Evolutionary conservation across 2,113 vertebrate species (phyloP), one percentile per base, ranked within the genome.

Genomic region (Quiscalus mexicanus): DNA sequence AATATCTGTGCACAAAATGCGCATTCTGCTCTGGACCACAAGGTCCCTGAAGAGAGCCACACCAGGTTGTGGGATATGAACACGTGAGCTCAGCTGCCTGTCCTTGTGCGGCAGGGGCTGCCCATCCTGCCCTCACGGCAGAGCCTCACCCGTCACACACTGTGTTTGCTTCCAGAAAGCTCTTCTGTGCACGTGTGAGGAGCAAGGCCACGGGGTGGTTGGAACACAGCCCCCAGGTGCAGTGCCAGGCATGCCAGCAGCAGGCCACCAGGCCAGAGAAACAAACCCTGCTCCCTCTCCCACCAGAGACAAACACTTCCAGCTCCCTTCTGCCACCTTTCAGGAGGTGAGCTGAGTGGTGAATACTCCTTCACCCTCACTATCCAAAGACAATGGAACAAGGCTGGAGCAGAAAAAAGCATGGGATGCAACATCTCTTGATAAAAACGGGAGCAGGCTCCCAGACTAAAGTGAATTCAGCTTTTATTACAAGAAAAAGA

Each of bases 61-160:
- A 53, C 4, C 15, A 53, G 44, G 63, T 42, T 71, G 42, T 23
- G 58, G 62, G 42, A 76, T 45, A 18, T 25, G 63, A 87, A 52
- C n/a, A 33, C 0, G 0, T 13, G 21, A 58, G 42, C 31, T 37
- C 13, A 5, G 77, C 42, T 79, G 52, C 19, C 27, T 1, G 11
- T 44, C 53, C 47, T 35, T 47, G 24, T 58, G 39, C 49, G 0
- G 0, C 41, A 41, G 25, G 23, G 15, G 15, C 62, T 50, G 60
- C 33, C 24, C 0, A 0, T 39, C 31, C 45, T 15, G 13, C 39
- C 56, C 25, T 30, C 44, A 3, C 4, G 24, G 56, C 25, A 56
- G 37, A 80, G 41, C 52, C 42, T 62, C 4, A 8, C 55, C 55
- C 73, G 47, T 33, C 35, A 39, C 17, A 47, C 20, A 1, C 41